Percentiles rank a stretch among this genome's conserved stretches.
Evolutionary conservation across 1,140 invertebrate genomes (phyloP).

Genomic region (Tetranychus cinnabarinus): DNA sequence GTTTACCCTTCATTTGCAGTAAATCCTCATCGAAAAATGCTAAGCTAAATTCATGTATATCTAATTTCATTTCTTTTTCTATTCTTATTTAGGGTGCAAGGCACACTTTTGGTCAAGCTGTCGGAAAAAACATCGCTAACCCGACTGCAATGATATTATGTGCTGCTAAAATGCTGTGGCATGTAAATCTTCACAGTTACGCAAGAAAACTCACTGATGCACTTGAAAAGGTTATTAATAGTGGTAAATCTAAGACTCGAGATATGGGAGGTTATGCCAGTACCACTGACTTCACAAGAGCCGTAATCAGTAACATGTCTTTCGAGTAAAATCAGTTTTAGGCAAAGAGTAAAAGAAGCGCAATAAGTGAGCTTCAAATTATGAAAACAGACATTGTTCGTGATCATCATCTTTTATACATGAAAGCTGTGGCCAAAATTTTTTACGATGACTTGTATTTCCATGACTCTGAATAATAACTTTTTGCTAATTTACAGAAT

Average conservation of each 20-base stretch:
- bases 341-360: too few species aligned
- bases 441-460: too few species aligned
- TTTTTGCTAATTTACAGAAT: too few species aligned
- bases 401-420: neutral
- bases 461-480: too few species aligned
- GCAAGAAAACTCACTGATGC: conserved; percentile 59
- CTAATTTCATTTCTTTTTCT: neutral
- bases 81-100: conserved; percentile 45
- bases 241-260: conserved; percentile 79
- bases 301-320: conserved; percentile 37
- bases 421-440: too few species aligned
- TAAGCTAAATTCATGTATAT: too few species aligned
- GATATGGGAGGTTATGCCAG: conserved; percentile 86
- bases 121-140: conserved; percentile 94
- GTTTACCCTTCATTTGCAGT: too few species aligned
- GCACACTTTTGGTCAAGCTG: conserved; percentile 84
- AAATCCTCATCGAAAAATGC: too few species aligned
- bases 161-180: conserved; percentile 72
- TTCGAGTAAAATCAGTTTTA: neutral
- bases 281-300: conserved; percentile 73
- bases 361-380: too few species aligned
- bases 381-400: neutral
- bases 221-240: conserved; percentile 63
- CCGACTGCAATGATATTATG: conserved; percentile 93
- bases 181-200: conserved; percentile 72